Percentiles rank a stretch among this genome's conserved stretches.
These are phyloP conservation scores for Drosophila navojoa DNA, from an alignment of 1,140 invertebrate species.

Conservation along the genomic window DNA sequence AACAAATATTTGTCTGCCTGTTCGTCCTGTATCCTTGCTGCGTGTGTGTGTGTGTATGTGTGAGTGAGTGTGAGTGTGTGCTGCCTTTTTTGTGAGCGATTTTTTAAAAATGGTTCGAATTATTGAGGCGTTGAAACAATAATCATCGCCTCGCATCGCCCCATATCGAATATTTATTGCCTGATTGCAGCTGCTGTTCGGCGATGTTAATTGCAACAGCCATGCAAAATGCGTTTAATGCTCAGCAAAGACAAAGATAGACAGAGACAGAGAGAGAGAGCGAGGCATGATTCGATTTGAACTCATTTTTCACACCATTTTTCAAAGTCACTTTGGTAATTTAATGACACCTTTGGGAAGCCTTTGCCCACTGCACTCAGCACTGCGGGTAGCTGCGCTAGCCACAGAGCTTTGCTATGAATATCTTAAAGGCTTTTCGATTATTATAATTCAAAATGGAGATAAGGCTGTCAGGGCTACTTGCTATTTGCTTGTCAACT, in stretches of 20 bases:
- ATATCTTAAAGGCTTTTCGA: too few relatives aligned
- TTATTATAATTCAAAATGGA: too few relatives aligned
- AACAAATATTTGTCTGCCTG: constrained; percentile 69
- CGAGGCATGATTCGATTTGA: constrained; percentile 2
- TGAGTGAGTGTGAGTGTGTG: constrained; percentile 18
- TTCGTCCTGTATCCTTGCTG: constrained; percentile 19
- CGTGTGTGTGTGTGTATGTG: constrained; percentile 1
- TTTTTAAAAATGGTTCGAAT: constrained; percentile 63
- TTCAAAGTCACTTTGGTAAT: constrained; percentile 64
- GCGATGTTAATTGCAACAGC: constrained; percentile 66
- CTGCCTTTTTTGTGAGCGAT: constrained; percentile 54
- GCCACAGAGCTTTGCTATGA: too few relatives aligned
- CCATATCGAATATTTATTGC: constrained; percentile 48
- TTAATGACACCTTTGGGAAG: constrained; percentile 67
- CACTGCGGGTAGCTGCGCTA: constrained; percentile 20
- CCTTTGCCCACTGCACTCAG: neutral
- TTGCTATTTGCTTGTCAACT: neutral
- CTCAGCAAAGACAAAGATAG: neutral
- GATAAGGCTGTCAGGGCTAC: too few relatives aligned
- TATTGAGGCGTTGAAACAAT: constrained; percentile 81
- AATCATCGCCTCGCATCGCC: constrained; percentile 58
- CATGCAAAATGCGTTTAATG: constrained; percentile 67
- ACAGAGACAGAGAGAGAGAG: neutral
- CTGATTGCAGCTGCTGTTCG: constrained; percentile 68
- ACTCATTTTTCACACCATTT: constrained; percentile 68